Base-by-base conservation (phyloP, 53 echinoderm and acorn worm genomes). In the Stichopus horrens region DNA sequence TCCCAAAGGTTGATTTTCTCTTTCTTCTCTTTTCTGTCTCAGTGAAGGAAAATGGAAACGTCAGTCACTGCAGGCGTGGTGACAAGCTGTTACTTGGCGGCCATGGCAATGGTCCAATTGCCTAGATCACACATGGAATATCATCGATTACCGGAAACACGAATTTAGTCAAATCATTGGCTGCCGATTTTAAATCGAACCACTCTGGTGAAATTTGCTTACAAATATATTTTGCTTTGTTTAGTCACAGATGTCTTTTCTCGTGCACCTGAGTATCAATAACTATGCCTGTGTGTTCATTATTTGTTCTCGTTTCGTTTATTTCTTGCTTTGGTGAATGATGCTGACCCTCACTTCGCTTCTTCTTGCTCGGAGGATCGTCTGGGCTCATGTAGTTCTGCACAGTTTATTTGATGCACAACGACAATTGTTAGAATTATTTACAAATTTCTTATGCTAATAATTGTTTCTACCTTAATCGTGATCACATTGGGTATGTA, bases 211-310 rank as follows among this genome's bases (percentile, higher is more conserved):
- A 71, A 71, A 71, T 71, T 71, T 71, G 71, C 71, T 71, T 71
- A 71, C 71, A 71, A 71, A 71, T 71, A 71, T 71, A 71, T 71
- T 71, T 71, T 71, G 71, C 71, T 71, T 71, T 71, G 71, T 71
- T 71, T 18, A 71, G 71, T 71, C 19, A 71, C 71, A 18, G 71
- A 18, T 71, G 71, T 7, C 71, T 71, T 71, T 71, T 18, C 18
- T 71, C 18, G n/a, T 71, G 71, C 71, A 71, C 18, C 71, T 71
- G 71, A 18, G 6, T 20, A 71, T 5, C 71, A 6, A 71, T 71
- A 71, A 37, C 37, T 0, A 37, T 37, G 37, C 37, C 37, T 37
- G 37, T 37, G 37, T 37, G 37, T 37, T 37, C 37, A 37, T 37
- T 37, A 37, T 37, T 37, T 37, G 37, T 37, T 37, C 37, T 37